phyloP scores from a whole-genome alignment of 1,140 invertebrate genomes.

The Cecropterus lyciades region DNA sequence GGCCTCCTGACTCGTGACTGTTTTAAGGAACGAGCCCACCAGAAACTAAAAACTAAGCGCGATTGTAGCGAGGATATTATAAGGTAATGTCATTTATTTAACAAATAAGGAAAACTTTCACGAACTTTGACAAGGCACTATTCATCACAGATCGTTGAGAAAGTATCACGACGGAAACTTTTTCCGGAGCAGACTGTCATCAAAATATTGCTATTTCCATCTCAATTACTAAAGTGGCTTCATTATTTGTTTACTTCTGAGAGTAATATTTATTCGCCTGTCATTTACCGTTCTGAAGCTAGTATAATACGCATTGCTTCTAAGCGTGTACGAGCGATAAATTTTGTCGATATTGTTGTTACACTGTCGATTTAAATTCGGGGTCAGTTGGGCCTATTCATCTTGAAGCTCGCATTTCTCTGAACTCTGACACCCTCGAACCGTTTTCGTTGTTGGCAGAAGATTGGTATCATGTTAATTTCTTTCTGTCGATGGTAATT shows the following conservation, averaged over 20 bases:
- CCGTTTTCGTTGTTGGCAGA: conserved; percentile 22
- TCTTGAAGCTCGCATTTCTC: conserved; percentile 28
- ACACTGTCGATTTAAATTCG: conserved; percentile 30
- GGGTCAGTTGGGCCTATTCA: conserved; percentile 32
- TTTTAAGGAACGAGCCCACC: conserved; percentile 29
- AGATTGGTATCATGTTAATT: conserved; percentile 31
- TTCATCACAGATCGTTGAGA: no score
- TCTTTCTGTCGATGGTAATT: conserved; percentile 31
- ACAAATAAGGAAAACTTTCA: background rate
- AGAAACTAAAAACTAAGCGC: conserved; percentile 14
- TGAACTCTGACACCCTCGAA: conserved; percentile 31
- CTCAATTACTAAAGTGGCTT: background rate
- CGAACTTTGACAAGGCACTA: no score
- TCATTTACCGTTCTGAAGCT: conserved; percentile 7
- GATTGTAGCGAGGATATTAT: conserved; percentile 14
- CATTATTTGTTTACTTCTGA: conserved; percentile 1
- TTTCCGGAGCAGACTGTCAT: background rate
- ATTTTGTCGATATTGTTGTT: conserved; percentile 32
- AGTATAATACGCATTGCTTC: conserved; percentile 17
- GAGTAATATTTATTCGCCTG: conserved; percentile 4
- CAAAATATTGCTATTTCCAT: background rate
- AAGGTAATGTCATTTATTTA: no score
- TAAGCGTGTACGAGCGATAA: conserved; percentile 20
- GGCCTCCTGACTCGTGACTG: conserved; percentile 48
- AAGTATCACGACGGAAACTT: background rate